Percentiles rank a stretch among this genome's conserved stretches.
Evolutionary conservation across 2,113 vertebrate species (phyloP).

Genomic region (Pogona vitticeps): DNA sequence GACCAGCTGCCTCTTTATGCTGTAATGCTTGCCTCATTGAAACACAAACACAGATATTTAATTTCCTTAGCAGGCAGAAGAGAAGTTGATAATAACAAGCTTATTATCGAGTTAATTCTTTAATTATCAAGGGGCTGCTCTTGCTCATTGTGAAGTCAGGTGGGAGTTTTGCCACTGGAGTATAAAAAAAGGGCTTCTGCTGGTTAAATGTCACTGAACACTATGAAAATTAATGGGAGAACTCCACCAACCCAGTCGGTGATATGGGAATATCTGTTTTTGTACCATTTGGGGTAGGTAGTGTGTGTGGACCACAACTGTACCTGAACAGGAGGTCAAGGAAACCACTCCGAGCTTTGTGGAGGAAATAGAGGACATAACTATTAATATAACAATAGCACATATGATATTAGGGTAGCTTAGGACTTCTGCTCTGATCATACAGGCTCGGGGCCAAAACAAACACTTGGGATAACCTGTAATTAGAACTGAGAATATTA

Average conservation of each 20-base stretch:
- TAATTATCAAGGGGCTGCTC: conserved; percentile 31
- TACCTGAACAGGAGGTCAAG: background rate
- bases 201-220: conserved; percentile 22
- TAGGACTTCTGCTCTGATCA: background rate
- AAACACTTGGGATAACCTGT: too few species aligned
- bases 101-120: conserved; percentile 59
- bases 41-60: conserved; percentile 56
- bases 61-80: conserved; percentile 56
- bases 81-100: conserved; percentile 62
- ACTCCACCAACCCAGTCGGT: conserved; percentile 4
- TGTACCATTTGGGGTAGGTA: background rate
- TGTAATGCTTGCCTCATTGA: conserved; percentile 47
- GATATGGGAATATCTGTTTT: background rate
- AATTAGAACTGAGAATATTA: too few species aligned
- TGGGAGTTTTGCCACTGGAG: conserved; percentile 17
- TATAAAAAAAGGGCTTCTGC: background rate
- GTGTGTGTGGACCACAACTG: background rate
- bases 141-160: conserved; percentile 63
- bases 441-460: background rate
- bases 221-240: conserved; percentile 4
- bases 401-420: background rate
- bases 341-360: background rate
- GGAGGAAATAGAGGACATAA: background rate
- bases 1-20: conserved; percentile 46
- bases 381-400: background rate